Evolutionary conservation across 2,113 vertebrate species (phyloP), one percentile per base, ranked within the genome.

Genomic region (Clarias macrocephalus): DNA sequence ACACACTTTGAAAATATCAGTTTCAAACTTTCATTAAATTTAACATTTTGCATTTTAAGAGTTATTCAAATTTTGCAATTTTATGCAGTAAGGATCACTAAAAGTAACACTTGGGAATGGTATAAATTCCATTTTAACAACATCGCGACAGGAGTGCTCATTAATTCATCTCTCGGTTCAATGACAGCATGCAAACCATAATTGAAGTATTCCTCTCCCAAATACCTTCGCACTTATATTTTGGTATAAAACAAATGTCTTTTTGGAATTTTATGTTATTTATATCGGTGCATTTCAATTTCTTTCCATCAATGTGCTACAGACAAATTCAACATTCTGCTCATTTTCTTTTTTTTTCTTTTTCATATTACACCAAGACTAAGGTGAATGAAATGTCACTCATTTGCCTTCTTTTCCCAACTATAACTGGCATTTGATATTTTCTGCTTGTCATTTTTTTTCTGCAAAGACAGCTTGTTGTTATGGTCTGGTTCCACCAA

Each of bases 351-450:
- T 52, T 83, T 72, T 28, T 66, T 57, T 28, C 11, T 66, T 68
- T 72, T 72, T 66, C 52, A 57, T 77, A 73, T 60, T 81, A 84
- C 91, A 62, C 85, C 90, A 89, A 90, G 83, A 87, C 84, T 92
- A 88, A 92, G 90, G 91, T 91, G 91, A 93, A 95, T 94, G 91
- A 93, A 91, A 91, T 93, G 93, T 90, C 93, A 93, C 89, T 93
- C 87, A 90, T 91, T 84, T 89, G 88, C 87, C 86, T 79, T 90
- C 87, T 87, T 93, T 92, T 93, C 91, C 91, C 89, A 87, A 83
- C 90, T 93, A 91, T 94, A 94, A 94, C 93, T 93, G 93, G 88
- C 90, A 66, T 93, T 93, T 94, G 92, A 94, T 95, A 94, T 94
- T 94, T 92, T 88, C 91, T 28, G 88, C 88, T 91, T 93, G 92